phyloP scores from a whole-genome alignment of 2,888 invertebrate genomes.

The Watsonalla cultraria region DNA sequence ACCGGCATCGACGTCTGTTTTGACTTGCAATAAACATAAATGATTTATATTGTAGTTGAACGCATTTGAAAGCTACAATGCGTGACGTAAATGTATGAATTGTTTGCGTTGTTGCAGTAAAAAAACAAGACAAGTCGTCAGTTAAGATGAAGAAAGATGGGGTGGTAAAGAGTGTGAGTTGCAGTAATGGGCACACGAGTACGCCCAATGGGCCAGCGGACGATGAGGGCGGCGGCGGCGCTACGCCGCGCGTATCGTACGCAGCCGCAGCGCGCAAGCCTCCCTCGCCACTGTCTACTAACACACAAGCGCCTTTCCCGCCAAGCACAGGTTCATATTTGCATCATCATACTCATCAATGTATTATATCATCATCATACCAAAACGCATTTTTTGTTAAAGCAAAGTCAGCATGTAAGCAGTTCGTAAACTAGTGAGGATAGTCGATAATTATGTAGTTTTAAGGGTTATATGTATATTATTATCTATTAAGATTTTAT shows the following conservation, averaged over 20 bases:
- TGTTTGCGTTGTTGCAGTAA: constrained; percentile 45
- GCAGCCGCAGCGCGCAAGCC: constrained; percentile 69
- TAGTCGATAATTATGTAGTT: background rate
- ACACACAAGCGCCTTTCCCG: constrained; percentile 53
- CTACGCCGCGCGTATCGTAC: constrained; percentile 59
- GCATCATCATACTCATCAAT: constrained; percentile 8
- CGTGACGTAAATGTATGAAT: constrained; percentile 3
- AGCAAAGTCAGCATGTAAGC: background rate
- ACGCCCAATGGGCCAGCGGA: constrained; percentile 69
- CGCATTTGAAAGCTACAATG: background rate
- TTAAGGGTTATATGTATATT: background rate
- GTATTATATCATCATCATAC: background rate
- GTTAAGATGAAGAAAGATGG: constrained; percentile 65
- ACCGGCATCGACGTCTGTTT: constrained; percentile 7
- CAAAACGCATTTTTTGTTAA: background rate
- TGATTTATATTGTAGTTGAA: background rate
- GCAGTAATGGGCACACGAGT: constrained; percentile 66
- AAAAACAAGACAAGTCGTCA: constrained; percentile 58
- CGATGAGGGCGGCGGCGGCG: constrained; percentile 60
- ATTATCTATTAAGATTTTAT: constrained; percentile 2
- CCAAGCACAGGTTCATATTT: constrained; percentile 51
- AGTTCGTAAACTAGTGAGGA: background rate
- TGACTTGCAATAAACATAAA: background rate
- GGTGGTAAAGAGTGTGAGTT: constrained; percentile 43
- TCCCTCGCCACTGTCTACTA: constrained; percentile 56